Percentiles rank a stretch among this genome's conserved stretches.
Conservation (phyloP, 2,888 invertebrate species). For the Lutraria lutraria region DNA sequence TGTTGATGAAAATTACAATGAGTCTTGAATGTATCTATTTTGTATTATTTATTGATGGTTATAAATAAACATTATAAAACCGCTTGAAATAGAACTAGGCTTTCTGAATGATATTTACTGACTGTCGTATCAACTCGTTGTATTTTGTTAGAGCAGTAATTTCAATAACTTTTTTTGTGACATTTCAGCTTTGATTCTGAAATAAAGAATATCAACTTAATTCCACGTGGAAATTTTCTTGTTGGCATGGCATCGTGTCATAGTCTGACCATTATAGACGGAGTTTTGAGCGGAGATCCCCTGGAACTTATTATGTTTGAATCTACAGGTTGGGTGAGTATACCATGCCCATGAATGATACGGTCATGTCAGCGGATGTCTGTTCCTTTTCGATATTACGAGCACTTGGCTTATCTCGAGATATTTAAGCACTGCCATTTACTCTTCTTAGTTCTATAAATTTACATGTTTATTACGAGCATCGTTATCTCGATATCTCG, state of each 20-base stretch:
- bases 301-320: conserved; percentile 88
- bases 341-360: neutral
- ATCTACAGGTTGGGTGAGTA: conserved; percentile 86
- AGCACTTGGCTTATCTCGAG: no score
- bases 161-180: neutral
- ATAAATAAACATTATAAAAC: neutral
- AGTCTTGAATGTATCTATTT: no score
- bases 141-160: neutral
- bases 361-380: neutral
- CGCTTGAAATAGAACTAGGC: neutral
- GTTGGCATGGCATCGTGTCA: conserved; percentile 88
- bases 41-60: no score
- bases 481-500: no score
- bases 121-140: neutral
- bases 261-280: conserved; percentile 87
- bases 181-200: conserved; percentile 77
- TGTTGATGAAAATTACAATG: no score
- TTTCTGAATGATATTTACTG: neutral
- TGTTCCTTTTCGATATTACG: no score
- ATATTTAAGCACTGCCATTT: no score
- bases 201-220: conserved; percentile 65
- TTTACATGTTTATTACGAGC: no score
- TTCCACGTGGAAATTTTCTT: conserved; percentile 79
- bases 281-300: conserved; percentile 87
- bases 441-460: no score